phyloP scores from a whole-genome alignment of 1,140 invertebrate species.

The Ptiloglossa arizonensis region DNA sequence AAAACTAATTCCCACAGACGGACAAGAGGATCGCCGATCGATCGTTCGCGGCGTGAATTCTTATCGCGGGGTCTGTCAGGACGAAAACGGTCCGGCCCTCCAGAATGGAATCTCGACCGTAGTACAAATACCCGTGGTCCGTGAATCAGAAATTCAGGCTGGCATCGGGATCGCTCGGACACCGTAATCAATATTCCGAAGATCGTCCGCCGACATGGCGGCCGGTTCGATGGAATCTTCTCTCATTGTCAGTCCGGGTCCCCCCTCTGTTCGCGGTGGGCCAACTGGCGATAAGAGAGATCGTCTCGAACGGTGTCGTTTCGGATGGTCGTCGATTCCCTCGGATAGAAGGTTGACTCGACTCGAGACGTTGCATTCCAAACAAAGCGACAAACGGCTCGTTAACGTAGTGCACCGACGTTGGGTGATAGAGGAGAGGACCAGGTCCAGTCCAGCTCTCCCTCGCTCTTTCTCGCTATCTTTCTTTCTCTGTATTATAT shows the following conservation, averaged over 20 bases:
- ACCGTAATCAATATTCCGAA: slow-evolving; percentile 63
- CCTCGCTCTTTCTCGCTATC: slow-evolving; percentile 45
- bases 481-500: slow-evolving; percentile 25
- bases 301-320: slow-evolving; percentile 44
- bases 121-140: slow-evolving; percentile 41
- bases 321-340: slow-evolving; percentile 24
- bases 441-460: slow-evolving; percentile 12
- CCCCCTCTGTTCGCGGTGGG: slow-evolving; percentile 34
- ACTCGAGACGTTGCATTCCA: slow-evolving; percentile 25
- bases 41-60: slow-evolving; percentile 3
- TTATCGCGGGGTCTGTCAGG: not conserved
- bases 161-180: slow-evolving; percentile 56
- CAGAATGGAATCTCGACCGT: slow-evolving; percentile 20
- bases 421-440: not conserved
- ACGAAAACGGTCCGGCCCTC: not conserved
- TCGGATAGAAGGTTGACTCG: slow-evolving; percentile 7
- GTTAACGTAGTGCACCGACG: not conserved
- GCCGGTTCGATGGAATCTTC: slow-evolving; percentile 59
- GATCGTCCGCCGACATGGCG: slow-evolving; percentile 47
- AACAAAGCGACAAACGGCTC: slow-evolving; percentile 20
- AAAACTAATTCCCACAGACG: no score
- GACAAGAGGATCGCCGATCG: slow-evolving; percentile 2
- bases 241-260: slow-evolving; percentile 55
- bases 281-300: slow-evolving; percentile 59
- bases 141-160: slow-evolving; percentile 59